Evolutionary conservation across 1,140 invertebrate genomes (phyloP).

Genomic region (Gonatopus flavifemur): DNA sequence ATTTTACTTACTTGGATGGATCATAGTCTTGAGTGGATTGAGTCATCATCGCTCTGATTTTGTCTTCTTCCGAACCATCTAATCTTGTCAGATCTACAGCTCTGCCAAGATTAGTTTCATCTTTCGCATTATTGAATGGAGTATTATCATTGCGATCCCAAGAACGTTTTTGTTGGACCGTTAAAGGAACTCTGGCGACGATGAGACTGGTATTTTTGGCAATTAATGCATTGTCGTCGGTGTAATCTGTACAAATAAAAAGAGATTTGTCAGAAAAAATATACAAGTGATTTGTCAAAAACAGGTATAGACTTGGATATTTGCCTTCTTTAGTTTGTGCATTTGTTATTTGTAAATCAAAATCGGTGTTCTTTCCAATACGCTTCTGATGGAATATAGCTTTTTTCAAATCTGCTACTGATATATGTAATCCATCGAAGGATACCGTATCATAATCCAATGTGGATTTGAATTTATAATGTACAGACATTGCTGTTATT

Average conservation of each 20-base stretch:
- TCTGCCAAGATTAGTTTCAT: constrained; percentile 62
- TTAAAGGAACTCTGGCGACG: constrained; percentile 86
- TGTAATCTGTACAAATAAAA: constrained; percentile 71
- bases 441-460: constrained; percentile 93
- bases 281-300: background rate
- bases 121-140: constrained; percentile 57
- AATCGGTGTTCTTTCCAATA: constrained; percentile 90
- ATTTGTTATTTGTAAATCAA: constrained; percentile 95
- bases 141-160: constrained; percentile 64
- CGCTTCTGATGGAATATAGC: constrained; percentile 94
- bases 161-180: constrained; percentile 73
- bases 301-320: constrained; percentile 3
- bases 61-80: constrained; percentile 93
- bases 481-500: constrained; percentile 79
- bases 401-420: constrained; percentile 91
- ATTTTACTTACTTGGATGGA: constrained; percentile 79
- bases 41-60: constrained; percentile 95
- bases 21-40: constrained; percentile 97
- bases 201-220: constrained; percentile 97
- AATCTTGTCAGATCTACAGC: constrained; percentile 84
- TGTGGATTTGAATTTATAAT: constrained; percentile 97
- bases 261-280: constrained; percentile 4
- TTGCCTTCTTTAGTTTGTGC: constrained; percentile 96
- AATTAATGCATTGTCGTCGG: constrained; percentile 86
- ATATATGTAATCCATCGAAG: constrained; percentile 96